Evolutionary conservation across 2,888 invertebrate genomes (phyloP).

Genomic region (Dasysyrphus tricinctus): DNA sequence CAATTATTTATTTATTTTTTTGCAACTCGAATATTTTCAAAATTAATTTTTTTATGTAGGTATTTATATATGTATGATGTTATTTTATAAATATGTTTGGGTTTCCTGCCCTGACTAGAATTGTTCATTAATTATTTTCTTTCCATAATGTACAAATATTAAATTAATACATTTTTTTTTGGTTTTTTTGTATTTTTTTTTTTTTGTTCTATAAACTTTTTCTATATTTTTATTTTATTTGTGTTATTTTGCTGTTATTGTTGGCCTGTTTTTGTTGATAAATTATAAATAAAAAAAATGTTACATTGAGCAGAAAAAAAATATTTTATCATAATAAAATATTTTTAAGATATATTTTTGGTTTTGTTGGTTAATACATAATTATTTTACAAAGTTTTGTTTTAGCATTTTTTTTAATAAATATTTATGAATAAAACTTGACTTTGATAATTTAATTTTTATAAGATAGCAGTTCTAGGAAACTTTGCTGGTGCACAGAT

Average conservation of each 20-base stretch:
- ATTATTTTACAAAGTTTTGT: slow-evolving; percentile 16
- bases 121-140: not conserved
- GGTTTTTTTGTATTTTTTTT: slow-evolving; percentile 20
- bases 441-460: not conserved
- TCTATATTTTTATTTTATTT: slow-evolving; percentile 6
- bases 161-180: slow-evolving; percentile 6
- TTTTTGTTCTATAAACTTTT: slow-evolving; percentile 1
- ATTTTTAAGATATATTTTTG: not conserved
- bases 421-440: not conserved
- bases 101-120: slow-evolving; percentile 25
- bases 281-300: slow-evolving; percentile 33
- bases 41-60: slow-evolving; percentile 8
- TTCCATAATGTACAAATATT: slow-evolving; percentile 22
- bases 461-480: slow-evolving; percentile 3
- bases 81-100: slow-evolving; percentile 8
- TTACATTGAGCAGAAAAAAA: slow-evolving; percentile 50
- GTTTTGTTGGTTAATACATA: not conserved
- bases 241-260: slow-evolving; percentile 48
- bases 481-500: not conserved
- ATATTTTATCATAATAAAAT: slow-evolving; percentile 63
- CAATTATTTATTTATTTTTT: not conserved
- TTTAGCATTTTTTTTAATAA: not conserved
- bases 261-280: slow-evolving; percentile 31
- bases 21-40: slow-evolving; percentile 14
- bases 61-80: not conserved